A percentile compares a stretch with the other conserved stretches of the same genome.
Evolutionary conservation across 2,797 vertebrate species (phyloP).

Genomic region (Poeciliopsis paucimaculata): DNA sequence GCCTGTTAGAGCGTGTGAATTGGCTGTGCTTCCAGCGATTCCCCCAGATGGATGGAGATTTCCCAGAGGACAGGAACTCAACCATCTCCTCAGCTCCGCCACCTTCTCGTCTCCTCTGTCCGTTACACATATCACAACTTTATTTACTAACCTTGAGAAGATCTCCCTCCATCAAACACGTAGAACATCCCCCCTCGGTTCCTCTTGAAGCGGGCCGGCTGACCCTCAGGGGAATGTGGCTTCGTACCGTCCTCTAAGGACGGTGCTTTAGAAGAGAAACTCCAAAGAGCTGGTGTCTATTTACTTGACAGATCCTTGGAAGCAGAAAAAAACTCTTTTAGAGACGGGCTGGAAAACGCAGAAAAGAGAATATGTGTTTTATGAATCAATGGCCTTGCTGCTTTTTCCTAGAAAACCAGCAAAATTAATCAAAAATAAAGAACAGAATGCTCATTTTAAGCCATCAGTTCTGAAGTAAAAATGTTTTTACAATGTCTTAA

Average conservation of each 20-base stretch:
- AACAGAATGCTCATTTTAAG: neutral
- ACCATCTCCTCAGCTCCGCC: slow-evolving; percentile 45
- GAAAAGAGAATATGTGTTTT: neutral
- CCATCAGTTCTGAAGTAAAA: neutral
- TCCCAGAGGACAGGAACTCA: slow-evolving; percentile 68
- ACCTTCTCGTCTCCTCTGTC: slow-evolving; percentile 50
- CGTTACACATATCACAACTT: slow-evolving; percentile 49
- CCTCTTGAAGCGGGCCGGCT: slow-evolving; percentile 10
- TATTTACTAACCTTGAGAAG: slow-evolving; percentile 67
- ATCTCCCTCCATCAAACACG: slow-evolving; percentile 46
- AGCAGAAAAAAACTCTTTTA: neutral
- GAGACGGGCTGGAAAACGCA: neutral
- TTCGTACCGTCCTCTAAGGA: slow-evolving; percentile 23
- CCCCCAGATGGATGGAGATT: slow-evolving; percentile 71
- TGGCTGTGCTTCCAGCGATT: slow-evolving; percentile 54
- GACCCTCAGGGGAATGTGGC: slow-evolving; percentile 24
- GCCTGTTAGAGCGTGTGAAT: slow-evolving; percentile 64
- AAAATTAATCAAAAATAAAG: neutral
- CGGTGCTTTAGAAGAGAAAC: neutral
- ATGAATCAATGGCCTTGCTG: neutral
- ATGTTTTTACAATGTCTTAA: neutral
- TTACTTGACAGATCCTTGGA: neutral
- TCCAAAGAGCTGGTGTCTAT: neutral
- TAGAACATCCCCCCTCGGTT: slow-evolving; percentile 36
- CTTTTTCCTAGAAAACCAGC: neutral